Base-by-base conservation (phyloP, 2,113 vertebrate species). In the Sclerurus mexicanus region DNA sequence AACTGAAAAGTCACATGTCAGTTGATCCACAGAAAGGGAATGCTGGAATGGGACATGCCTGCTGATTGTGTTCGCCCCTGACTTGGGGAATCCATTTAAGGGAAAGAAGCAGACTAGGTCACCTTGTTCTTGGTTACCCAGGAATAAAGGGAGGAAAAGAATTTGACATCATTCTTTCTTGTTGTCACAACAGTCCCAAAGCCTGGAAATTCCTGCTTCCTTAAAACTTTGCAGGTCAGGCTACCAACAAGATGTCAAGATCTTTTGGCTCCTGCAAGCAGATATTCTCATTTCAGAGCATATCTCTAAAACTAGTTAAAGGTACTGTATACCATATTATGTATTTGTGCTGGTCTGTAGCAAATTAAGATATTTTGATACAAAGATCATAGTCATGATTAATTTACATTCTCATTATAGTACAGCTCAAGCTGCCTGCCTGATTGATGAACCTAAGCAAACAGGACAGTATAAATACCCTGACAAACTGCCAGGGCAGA, bases 401-500 rank as follows among this genome's bases (percentile, higher is more conserved):
- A 96, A 96, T 83, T 33, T 86, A 66, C 92, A 23, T 98, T 97
- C 96, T 93, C 94, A 86, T 96, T 97, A 94, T 98, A 99, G 99
- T 92, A 99, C 99, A 96, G 98, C 99, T 94, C 99, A 99, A 98
- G 99, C 99, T 64, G 99, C 99, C 55, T 99, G 99, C 97, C 98
- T 99, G 96, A 98, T 99, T 95, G 99, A 99, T 66, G 99, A 99
- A 96, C 99, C 99, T 67, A 99, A 98, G 97, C 98, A 99, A 98
- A 98, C 99, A 27, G 99, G 99, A 91, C 99, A 99, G 94, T 99
- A 99, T 97, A 99, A 99, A 95, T 99, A 99, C 95, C 99, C 99
- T 0, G 99, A 99, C 87, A 98, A 99, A 94, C 99, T 99, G n/a
- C 99, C 99, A 3, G 99, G 99, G 47, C 99, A 99, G 98, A 98